These are phyloP conservation scores for Halcyon malimbica DNA, from an alignment of 2,113 vertebrate genomes.

Conservation along the genomic window DNA sequence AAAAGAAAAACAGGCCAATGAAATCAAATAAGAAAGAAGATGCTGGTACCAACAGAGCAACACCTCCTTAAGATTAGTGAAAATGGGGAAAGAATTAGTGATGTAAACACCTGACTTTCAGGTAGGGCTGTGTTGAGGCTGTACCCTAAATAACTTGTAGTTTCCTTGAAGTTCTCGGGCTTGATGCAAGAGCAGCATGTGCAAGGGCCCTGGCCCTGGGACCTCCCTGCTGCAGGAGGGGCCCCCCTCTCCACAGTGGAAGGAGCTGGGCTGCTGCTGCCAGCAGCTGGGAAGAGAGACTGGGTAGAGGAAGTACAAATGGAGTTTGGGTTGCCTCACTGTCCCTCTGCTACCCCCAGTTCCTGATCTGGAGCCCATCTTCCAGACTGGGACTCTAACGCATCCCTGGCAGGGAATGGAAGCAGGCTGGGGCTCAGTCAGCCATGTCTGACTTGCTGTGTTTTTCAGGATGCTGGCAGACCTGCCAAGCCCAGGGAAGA, in stretches of 20 bases:
- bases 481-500: constrained; percentile 33
- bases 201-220: too few species aligned
- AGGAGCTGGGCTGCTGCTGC: neutral
- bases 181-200: neutral
- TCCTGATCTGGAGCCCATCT: neutral
- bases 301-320: neutral
- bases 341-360: neutral
- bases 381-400: neutral
- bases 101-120: neutral
- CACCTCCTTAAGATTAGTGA: neutral
- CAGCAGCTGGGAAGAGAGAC: neutral
- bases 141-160: neutral
- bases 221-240: neutral
- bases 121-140: neutral
- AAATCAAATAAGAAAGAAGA: neutral
- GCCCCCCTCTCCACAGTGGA: too few species aligned
- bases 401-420: neutral
- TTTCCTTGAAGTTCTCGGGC: neutral
- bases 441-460: neutral
- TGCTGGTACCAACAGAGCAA: neutral
- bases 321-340: neutral
- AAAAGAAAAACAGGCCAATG: neutral
- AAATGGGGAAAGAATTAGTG: constrained; percentile 5
- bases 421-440: neutral
- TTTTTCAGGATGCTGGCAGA: constrained; percentile 23